A percentile compares a stretch with the other conserved stretches of the same genome.
These are phyloP conservation scores for Volucella inflata DNA, from an alignment of 2,888 invertebrate genomes.

Conservation along the genomic window DNA sequence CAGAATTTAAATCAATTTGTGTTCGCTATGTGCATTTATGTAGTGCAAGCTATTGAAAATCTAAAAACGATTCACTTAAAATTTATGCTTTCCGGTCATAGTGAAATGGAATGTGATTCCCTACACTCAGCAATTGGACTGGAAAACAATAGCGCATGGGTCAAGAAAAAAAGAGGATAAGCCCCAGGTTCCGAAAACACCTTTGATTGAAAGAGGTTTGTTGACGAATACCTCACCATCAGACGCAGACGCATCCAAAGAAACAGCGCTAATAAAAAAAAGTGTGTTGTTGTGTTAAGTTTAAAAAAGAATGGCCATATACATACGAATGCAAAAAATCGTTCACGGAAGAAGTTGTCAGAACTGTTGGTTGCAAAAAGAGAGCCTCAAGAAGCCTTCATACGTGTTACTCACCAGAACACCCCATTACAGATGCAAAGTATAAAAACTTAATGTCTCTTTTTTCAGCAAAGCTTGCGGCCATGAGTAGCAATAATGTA, in stretches of 20 bases:
- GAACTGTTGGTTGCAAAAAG: conserved; percentile 15
- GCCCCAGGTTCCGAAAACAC: neutral
- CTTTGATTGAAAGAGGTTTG: conserved; percentile 21
- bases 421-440: too few relatives aligned
- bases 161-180: conserved; percentile 11
- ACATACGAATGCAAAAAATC: conserved; percentile 13
- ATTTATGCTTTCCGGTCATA: conserved; percentile 22
- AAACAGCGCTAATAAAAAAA: conserved; percentile 13
- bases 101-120: conserved; percentile 35
- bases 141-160: conserved; percentile 10
- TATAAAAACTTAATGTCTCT: conserved; percentile 26
- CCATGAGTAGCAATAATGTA: neutral
- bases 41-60: conserved; percentile 11
- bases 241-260: conserved; percentile 25
- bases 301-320: conserved; percentile 22
- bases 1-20: conserved; percentile 28
- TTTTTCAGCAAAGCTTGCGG: too few relatives aligned
- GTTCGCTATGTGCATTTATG: conserved; percentile 23
- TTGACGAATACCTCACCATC: conserved; percentile 8
- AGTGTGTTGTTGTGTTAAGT: conserved; percentile 17
- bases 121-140: conserved; percentile 23
- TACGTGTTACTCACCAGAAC: too few relatives aligned
- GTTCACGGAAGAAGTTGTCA: conserved; percentile 1
- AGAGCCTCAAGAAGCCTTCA: conserved; percentile 23
- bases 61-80: conserved; percentile 20